Percentiles rank a stretch among this genome's conserved stretches.
Conservation (phyloP, 2,888 invertebrate genomes). For the Andricus quercusramuli region DNA sequence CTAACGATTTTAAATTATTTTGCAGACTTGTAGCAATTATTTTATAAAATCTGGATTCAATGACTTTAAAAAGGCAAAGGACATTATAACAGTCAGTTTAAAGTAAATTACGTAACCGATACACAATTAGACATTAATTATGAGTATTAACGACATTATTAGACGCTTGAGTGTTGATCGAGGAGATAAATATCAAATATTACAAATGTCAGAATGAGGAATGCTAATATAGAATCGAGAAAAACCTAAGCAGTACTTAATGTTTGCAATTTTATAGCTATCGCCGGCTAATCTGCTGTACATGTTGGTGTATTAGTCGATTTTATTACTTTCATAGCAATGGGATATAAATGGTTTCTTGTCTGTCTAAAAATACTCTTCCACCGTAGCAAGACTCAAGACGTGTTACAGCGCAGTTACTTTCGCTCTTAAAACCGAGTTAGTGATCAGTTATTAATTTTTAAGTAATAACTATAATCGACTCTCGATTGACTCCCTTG, state of each 20-base stretch:
- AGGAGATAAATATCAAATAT: conserved; percentile 6
- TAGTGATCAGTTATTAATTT: conserved; percentile 14
- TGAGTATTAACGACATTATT: not conserved
- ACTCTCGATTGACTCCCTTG: conserved; percentile 8
- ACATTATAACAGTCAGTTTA: not conserved
- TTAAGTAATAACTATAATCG: not conserved
- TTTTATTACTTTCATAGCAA: conserved; percentile 30
- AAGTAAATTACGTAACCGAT: not conserved
- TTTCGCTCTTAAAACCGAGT: conserved; percentile 15
- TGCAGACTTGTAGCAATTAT: not conserved
- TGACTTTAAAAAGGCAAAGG: not conserved
- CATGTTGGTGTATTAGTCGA: conserved; percentile 21
- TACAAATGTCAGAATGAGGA: conserved; percentile 16
- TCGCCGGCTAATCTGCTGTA: conserved; percentile 1
- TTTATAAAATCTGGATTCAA: not conserved
- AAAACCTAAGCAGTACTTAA: not conserved
- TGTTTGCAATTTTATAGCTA: not conserved
- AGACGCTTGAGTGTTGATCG: not conserved
- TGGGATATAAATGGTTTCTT: conserved; percentile 39
- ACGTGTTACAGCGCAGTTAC: conserved; percentile 17
- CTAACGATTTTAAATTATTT: not conserved
- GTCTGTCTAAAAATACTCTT: conserved; percentile 15
- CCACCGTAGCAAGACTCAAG: conserved; percentile 13
- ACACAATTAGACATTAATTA: not conserved
- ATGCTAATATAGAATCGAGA: not conserved